phyloP scores from a whole-genome alignment of 1,140 invertebrate genomes.

The Trypoxylus dichotomus region DNA sequence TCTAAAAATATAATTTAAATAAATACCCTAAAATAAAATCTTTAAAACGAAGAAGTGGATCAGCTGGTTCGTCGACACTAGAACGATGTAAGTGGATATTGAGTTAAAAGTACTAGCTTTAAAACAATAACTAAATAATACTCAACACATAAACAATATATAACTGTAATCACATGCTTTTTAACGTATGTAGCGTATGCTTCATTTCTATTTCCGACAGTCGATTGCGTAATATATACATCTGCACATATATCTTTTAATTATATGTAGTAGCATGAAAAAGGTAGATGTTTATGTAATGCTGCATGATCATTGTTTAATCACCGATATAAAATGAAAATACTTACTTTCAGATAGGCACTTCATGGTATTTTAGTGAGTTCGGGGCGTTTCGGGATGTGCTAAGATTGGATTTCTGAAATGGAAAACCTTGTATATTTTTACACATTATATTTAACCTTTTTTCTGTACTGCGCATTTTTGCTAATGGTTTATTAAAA shows the following conservation, averaged over 20 bases:
- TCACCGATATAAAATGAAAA: no score
- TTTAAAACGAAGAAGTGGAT: conserved; percentile 1
- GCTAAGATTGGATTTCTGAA: no score
- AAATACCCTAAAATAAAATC: neutral
- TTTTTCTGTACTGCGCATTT: no score
- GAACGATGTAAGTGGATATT: conserved; percentile 10
- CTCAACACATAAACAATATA: neutral
- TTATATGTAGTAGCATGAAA: neutral
- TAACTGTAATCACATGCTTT: neutral
- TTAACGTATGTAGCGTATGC: neutral
- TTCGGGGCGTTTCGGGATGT: no score
- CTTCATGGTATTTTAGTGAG: no score
- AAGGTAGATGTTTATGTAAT: neutral
- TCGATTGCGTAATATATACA: neutral
- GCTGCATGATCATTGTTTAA: no score
- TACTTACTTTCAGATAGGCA: no score
- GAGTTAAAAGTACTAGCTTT: conserved; percentile 8
- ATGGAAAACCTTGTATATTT: no score
- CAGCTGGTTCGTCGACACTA: conserved; percentile 4
- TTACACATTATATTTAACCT: no score
- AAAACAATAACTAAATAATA: conserved; percentile 16
- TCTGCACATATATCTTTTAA: neutral
- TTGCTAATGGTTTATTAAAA: no score
- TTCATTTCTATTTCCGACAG: neutral
- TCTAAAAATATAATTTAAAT: neutral